A percentile compares a stretch with the other conserved stretches of the same genome.
These are phyloP conservation scores for Eurystomus glaucurus DNA, from an alignment of 2,797 vertebrate genomes.

Conservation along the genomic window DNA sequence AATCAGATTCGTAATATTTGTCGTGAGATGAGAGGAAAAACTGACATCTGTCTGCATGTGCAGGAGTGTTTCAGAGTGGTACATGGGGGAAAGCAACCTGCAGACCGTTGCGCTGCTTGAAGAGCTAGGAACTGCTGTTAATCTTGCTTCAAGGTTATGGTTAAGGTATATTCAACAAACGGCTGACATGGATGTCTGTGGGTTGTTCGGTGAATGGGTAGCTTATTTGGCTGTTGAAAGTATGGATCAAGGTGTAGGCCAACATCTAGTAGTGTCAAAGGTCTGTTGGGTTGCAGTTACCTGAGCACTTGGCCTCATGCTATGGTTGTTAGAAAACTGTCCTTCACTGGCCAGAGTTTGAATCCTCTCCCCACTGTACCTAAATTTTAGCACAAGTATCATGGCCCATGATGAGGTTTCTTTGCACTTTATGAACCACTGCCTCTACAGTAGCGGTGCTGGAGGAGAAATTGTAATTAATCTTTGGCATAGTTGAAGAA, in stretches of 20 bases:
- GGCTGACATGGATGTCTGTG: not conserved
- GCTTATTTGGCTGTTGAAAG: not conserved
- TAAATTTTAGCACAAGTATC: not conserved
- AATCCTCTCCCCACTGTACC: accelerated
- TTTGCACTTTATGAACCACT: not conserved
- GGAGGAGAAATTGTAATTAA: not conserved
- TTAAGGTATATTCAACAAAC: not conserved
- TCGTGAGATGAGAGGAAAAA: not conserved
- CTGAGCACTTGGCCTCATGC: not conserved
- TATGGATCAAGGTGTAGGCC: not conserved
- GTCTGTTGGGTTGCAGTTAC: not conserved
- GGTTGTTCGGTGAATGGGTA: not conserved
- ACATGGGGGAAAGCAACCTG: not conserved
- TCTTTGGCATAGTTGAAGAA: not conserved
- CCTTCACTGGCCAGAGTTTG: not conserved
- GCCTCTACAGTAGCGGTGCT: not conserved
- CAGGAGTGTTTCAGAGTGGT: accelerated
- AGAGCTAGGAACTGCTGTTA: not conserved
- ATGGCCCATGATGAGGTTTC: not conserved
- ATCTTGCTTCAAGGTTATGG: not conserved
- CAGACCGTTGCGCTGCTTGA: not conserved
- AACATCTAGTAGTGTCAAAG: not conserved
- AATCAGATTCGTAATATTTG: not conserved
- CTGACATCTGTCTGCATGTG: not conserved
- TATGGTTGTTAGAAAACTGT: not conserved